phyloP scores from a whole-genome alignment of 2,888 invertebrate species.

The Augochlorella aurata region DNA sequence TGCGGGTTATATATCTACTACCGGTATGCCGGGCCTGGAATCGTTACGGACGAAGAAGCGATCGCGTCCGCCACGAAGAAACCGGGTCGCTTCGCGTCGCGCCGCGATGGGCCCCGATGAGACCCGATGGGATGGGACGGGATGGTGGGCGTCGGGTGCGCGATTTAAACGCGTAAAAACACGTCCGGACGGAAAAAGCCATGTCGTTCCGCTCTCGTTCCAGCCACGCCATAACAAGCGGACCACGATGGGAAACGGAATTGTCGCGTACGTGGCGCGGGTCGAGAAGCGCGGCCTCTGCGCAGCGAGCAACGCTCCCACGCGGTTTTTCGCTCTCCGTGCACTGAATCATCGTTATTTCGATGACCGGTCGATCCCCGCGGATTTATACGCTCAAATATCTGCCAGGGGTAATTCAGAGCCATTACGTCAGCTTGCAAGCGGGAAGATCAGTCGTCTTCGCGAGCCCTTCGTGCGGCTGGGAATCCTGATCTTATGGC shows the following conservation, averaged over 20 bases:
- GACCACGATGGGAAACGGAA: constrained; percentile 43
- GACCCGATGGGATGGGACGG: not conserved
- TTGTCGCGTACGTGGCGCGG: constrained; percentile 39
- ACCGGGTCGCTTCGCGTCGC: not conserved
- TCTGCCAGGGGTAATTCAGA: constrained; percentile 22
- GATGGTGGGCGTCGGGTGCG: constrained; percentile 42
- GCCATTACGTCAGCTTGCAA: constrained; percentile 7
- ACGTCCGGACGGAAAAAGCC: constrained; percentile 36
- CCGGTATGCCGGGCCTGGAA: constrained; percentile 67
- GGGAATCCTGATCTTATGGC: not conserved
- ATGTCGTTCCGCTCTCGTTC: constrained; percentile 36
- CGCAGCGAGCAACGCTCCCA: constrained; percentile 27
- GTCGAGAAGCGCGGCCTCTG: constrained; percentile 18
- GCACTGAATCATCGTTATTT: constrained; percentile 15
- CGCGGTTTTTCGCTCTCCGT: constrained; percentile 32
- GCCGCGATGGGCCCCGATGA: not conserved
- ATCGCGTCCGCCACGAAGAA: constrained; percentile 43
- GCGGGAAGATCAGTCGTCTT: not conserved
- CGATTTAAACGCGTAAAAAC: constrained; percentile 55
- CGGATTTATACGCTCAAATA: constrained; percentile 29
- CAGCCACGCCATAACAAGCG: constrained; percentile 40
- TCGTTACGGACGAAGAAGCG: constrained; percentile 55
- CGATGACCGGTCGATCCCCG: constrained; percentile 24
- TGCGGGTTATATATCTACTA: constrained; percentile 71
- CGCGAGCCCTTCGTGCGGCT: not conserved